Evolutionary conservation across 2,113 vertebrate genomes (phyloP), one percentile per base, ranked within the genome.

Genomic region (Vidua chalybeata): DNA sequence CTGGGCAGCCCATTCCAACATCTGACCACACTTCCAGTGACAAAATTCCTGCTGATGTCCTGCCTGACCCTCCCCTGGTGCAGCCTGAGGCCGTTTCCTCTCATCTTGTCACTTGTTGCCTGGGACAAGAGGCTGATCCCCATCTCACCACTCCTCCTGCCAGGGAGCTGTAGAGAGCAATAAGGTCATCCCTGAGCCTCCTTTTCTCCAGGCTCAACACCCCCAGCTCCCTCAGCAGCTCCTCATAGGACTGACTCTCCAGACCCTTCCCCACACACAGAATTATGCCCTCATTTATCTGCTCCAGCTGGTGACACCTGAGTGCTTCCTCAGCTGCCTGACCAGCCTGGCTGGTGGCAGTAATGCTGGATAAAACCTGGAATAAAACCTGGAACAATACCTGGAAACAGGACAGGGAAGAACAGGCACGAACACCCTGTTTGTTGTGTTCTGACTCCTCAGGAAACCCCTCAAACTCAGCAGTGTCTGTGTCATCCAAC

Each of bases 91-190:
- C 21, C 0, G 1, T 41, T 41, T 18, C 28, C n/a, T 76, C 30
- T 22, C 10, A 3, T 22, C 41, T 48, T 15, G 24, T 35, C n/a
- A 0, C 30, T 35, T 5, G 24, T 0, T n/a, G 24, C 20, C 45
- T 24, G 52, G 37, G 33, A 46, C 52, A 11, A 74, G 27, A 21
- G 3, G 15, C 23, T 0, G 0, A 59, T 3, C 37, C 21, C 13
- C 17, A 31, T 21, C 21, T 35, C 30, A 18, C 21, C 22, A 3
- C 48, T 13, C 9, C 48, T 69, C 30, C 39, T 55, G 30, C 10
- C 55, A 69, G 63, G 23, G 55, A 39, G 11, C 0, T 54, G 4
- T 6, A 3, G 41, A 43, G 30, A 15, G 39, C 17, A 54, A 0
- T 1, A 15, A 69, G 10, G 14, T 27, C 48, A 9, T 3, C 8